These are phyloP conservation scores for Vespertilio murinus DNA, from an alignment of 2,797 vertebrate genomes.

Conservation along the genomic window DNA sequence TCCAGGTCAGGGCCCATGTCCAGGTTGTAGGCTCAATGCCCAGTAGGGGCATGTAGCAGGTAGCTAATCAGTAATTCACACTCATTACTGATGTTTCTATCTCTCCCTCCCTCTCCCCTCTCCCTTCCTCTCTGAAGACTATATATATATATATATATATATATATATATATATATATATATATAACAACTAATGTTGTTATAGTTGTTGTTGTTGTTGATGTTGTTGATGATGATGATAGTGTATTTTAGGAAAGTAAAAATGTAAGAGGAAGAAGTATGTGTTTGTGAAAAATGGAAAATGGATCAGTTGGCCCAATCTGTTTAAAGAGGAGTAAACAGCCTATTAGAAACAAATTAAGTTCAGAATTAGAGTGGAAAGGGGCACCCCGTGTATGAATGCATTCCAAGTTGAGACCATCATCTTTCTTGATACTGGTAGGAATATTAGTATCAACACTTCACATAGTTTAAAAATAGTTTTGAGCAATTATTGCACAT, in stretches of 20 bases:
- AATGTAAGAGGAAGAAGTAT: not conserved
- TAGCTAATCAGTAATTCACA: too few relatives aligned
- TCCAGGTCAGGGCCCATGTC: too few relatives aligned
- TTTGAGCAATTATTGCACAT: not conserved
- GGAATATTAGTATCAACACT: conserved; percentile 5
- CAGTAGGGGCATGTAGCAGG: too few relatives aligned
- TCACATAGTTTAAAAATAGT: not conserved
- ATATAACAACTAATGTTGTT: not conserved
- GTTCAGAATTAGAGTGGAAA: not conserved
- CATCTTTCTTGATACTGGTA: not conserved
- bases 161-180: too few relatives aligned
- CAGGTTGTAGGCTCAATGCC: too few relatives aligned
- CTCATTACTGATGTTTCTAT: too few relatives aligned
- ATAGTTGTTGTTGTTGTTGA: too few relatives aligned
- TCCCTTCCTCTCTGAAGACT: too few relatives aligned
- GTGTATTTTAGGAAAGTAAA: not conserved
- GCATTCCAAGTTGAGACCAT: not conserved
- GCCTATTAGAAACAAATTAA: not conserved
- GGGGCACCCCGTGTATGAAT: not conserved
- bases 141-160: too few relatives aligned
- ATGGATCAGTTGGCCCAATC: not conserved
- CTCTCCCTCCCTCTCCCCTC: too few relatives aligned
- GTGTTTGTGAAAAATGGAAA: conserved; percentile 17
- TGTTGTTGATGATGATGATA: not conserved
- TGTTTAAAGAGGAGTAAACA: not conserved